Base-by-base conservation (phyloP, 1,140 invertebrate species). In the Solenopsis fugax region DNA sequence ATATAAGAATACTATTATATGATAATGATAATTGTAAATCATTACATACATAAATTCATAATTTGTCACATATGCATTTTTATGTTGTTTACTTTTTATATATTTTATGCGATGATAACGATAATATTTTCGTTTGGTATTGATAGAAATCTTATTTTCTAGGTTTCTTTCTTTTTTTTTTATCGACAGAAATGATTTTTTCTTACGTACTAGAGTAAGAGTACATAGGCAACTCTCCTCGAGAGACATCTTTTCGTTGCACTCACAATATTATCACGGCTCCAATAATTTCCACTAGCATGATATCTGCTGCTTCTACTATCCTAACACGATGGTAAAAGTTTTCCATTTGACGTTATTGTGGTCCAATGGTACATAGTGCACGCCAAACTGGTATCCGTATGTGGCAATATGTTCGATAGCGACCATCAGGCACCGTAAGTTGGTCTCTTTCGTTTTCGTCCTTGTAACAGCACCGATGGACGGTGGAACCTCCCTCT, bases 391-490 rank as follows among this genome's bases (percentile, higher is more conserved):
- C 67, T 50, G 37, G 21, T 80, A 80, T 80, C 67, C 67, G 78
- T 72, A 72, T 73, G 80, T 73, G 54, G 80, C 69, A 84, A 84
- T 84, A 84, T 84, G 80, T 84, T 84, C 41, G 80, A 84, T 73
- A 60, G 69, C 45, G 78, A 34, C 64, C 64, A 54, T 69, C 37
- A 72, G 52, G 41, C 56, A 82, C 69, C 54, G 37, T 50, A 48
- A 82, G 52, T 60, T 50, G 69, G 29, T 73, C 24, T 60, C 69
- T 62, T 73, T 75, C 72, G 60, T 76, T 89, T 89, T 87, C 73
- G 58, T 67, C 58, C 72, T 52, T 56, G 60, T 84, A 58, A 85
- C 41, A 58, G 1, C 29, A n/a, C 56, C 64, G 41, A 84, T 37
- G 54, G 24, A 50, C 80, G 80, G 24, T 73, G 18, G 45, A 37